phyloP scores from a whole-genome alignment of 2,113 vertebrate species.

The Anarhynchus alexandrinus region DNA sequence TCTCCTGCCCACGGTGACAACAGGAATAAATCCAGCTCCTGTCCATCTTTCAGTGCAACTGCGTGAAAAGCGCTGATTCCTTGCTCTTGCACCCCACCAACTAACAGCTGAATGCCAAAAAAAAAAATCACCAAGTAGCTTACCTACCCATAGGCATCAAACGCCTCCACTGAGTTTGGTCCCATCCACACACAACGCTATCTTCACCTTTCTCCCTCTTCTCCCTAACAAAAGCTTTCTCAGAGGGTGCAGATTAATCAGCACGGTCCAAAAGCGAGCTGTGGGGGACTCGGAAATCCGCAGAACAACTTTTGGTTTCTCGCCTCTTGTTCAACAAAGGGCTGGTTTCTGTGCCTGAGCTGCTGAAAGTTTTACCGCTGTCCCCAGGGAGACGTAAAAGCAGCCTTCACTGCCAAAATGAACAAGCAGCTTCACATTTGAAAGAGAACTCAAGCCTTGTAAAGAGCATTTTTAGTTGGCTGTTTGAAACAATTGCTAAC shows the following conservation, averaged over 20 bases:
- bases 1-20: not conserved
- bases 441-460: not conserved
- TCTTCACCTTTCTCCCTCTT: not conserved
- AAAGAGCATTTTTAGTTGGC: not conserved
- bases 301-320: conserved; percentile 18
- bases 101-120: not conserved
- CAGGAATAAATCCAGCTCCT: not conserved
- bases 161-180: rapidly evolving
- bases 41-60: not conserved
- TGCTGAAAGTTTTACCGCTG: conserved; percentile 44
- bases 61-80: not conserved
- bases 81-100: not conserved
- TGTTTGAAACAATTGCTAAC: conserved; percentile 54
- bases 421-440: conserved; percentile 14
- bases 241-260: not conserved
- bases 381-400: conserved; percentile 18
- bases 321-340: not conserved
- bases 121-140: not conserved
- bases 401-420: conserved; percentile 10
- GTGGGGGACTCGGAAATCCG: not conserved
- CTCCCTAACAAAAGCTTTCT: not conserved
- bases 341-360: conserved; percentile 19
- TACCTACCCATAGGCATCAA: not conserved
- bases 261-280: not conserved
- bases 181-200: not conserved